Evolutionary conservation across 2,888 invertebrate genomes (phyloP).

Genomic region (Chymomyza fuscimana): DNA sequence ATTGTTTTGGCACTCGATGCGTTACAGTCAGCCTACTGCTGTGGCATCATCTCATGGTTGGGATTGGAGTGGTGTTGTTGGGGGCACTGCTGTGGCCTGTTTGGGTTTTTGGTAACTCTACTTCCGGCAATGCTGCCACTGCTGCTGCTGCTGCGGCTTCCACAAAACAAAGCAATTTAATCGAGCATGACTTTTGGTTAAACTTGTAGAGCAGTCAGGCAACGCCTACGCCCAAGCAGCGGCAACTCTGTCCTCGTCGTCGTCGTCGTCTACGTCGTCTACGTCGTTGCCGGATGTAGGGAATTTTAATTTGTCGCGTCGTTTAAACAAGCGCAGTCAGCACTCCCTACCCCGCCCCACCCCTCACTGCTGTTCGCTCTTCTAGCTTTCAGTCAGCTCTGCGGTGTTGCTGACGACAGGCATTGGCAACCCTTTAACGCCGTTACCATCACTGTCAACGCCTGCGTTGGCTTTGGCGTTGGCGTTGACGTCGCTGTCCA

Average conservation of each 20-base stretch:
- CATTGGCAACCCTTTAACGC: conserved; percentile 70
- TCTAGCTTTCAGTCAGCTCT: not conserved
- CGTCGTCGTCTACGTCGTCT: not conserved
- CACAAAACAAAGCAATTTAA: conserved; percentile 69
- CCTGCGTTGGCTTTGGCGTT: not conserved
- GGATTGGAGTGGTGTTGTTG: not conserved
- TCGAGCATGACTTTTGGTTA: conserved; percentile 76
- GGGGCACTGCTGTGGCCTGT: not conserved
- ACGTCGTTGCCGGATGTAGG: conserved; percentile 69
- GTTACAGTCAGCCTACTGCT: conserved; percentile 22
- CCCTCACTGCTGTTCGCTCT: no score
- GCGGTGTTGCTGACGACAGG: conserved; percentile 47
- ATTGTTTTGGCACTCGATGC: conserved; percentile 42
- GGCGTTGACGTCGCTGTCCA: not conserved
- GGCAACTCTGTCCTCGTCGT: conserved; percentile 4
- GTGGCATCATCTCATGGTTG: conserved; percentile 11
- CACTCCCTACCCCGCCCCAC: not conserved
- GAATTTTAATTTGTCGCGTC: conserved; percentile 76
- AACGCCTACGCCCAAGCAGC: conserved; percentile 56
- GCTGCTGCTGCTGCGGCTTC: conserved; percentile 18
- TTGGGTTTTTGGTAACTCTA: conserved; percentile 66
- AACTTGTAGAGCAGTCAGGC: conserved; percentile 58
- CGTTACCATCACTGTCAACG: conserved; percentile 27
- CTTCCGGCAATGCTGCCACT: conserved; percentile 59
- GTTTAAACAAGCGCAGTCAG: conserved; percentile 61